phyloP scores from a whole-genome alignment of 2,888 invertebrate genomes.

The Melinaea marsaeus region DNA sequence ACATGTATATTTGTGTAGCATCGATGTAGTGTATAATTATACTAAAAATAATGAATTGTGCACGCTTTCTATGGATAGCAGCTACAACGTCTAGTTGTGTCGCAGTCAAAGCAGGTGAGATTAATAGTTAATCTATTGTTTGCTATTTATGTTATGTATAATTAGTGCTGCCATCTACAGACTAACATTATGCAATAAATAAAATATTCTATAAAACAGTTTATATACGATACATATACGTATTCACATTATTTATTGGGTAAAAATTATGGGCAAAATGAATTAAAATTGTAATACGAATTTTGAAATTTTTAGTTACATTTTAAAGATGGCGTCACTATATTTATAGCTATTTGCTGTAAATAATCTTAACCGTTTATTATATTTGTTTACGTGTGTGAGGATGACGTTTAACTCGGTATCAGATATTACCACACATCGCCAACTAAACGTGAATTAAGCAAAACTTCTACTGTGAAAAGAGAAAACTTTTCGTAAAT shows the following conservation, averaged over 20 bases:
- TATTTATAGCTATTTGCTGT: no score
- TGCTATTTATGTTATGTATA: constrained; percentile 10
- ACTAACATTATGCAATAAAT: background rate
- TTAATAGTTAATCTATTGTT: constrained; percentile 26
- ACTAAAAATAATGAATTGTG: constrained; percentile 18
- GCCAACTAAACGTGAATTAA: no score
- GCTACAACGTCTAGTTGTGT: constrained; percentile 65
- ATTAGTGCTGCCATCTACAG: constrained; percentile 1
- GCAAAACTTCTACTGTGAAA: no score
- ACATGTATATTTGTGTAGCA: background rate
- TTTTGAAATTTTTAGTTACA: no score
- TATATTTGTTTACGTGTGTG: no score
- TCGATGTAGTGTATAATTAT: background rate
- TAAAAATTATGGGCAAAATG: background rate
- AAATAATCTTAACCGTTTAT: no score
- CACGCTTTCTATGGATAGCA: constrained; percentile 63
- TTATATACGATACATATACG: background rate
- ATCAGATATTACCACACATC: no score
- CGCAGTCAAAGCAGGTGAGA: constrained; percentile 74
- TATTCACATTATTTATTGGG: background rate
- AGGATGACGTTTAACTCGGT: no score
- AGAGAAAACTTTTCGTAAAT: no score
- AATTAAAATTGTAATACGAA: no score
- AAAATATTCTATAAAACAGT: background rate
- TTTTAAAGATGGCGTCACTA: no score